A percentile compares a stretch with the other conserved stretches of the same genome.
Evolutionary conservation across 2,888 invertebrate genomes (phyloP).

Genomic region (Melinaea menophilus): DNA sequence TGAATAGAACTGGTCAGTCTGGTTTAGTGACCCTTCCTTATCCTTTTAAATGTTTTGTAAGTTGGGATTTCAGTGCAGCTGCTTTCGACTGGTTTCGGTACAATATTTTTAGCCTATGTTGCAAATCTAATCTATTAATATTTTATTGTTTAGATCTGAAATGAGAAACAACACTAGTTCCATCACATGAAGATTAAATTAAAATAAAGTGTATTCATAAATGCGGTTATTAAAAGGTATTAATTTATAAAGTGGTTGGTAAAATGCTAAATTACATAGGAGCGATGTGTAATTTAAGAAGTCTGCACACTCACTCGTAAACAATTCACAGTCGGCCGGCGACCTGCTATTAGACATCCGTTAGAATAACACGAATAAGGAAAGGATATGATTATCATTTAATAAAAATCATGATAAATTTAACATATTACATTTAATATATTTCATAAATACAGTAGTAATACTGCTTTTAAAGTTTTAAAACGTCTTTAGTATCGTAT

Average conservation of each 20-base stretch:
- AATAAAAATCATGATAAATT: too few species aligned
- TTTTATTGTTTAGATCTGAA: background rate
- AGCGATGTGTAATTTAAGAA: conserved; percentile 35
- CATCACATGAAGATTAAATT: too few species aligned
- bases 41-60: conserved; percentile 57
- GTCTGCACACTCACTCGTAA: conserved; percentile 35
- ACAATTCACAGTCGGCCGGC: conserved; percentile 45
- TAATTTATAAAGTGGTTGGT: background rate
- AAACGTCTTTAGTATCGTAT: background rate
- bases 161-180: too few species aligned
- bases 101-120: conserved; percentile 25
- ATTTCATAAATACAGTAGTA: too few species aligned
- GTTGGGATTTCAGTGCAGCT: conserved; percentile 59
- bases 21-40: conserved; percentile 74
- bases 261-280: conserved; percentile 14
- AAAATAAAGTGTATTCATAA: background rate
- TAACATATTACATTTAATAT: too few species aligned
- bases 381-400: too few species aligned
- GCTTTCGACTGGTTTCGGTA: conserved; percentile 50
- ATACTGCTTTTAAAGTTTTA: too few species aligned
- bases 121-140: conserved; percentile 1
- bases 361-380: conserved; percentile 17
- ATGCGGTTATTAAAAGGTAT: background rate
- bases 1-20: conserved; percentile 73
- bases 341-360: conserved; percentile 40